Evolutionary conservation across 2,888 invertebrate species (phyloP).

Genomic region (Chironomus riparius): DNA sequence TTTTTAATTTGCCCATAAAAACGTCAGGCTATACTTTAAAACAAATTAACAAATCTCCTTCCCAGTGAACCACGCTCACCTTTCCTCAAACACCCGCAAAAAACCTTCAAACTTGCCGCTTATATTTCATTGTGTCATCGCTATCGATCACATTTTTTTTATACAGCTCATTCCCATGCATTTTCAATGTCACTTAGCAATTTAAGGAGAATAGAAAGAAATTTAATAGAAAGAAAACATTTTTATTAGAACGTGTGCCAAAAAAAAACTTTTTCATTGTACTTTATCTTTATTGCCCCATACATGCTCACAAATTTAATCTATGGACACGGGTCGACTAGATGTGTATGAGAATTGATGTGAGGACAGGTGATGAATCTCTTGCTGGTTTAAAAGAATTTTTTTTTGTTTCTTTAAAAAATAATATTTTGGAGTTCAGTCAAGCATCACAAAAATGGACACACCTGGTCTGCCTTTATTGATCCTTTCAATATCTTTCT

Average conservation of each 20-base stretch:
- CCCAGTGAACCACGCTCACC: too few relatives aligned
- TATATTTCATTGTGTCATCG: too few relatives aligned
- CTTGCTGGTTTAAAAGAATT: background rate
- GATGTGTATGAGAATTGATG: background rate
- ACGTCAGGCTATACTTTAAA: too few relatives aligned
- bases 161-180: too few relatives aligned
- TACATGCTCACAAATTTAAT: too few relatives aligned
- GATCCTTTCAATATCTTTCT: background rate
- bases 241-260: background rate
- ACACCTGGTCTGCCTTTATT: background rate
- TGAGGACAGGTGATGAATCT: constrained; percentile 7
- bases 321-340: background rate
- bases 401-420: too few relatives aligned
- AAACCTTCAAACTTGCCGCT: too few relatives aligned
- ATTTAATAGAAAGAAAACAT: background rate
- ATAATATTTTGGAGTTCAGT: background rate
- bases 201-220: background rate
- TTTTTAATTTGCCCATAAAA: too few relatives aligned
- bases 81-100: too few relatives aligned
- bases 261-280: background rate
- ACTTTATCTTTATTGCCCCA: background rate
- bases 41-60: too few relatives aligned
- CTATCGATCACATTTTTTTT: too few relatives aligned
- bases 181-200: background rate
- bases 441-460: background rate